These are phyloP conservation scores for Aricia agestis DNA, from an alignment of 1,140 invertebrate species.

Conservation along the genomic window DNA sequence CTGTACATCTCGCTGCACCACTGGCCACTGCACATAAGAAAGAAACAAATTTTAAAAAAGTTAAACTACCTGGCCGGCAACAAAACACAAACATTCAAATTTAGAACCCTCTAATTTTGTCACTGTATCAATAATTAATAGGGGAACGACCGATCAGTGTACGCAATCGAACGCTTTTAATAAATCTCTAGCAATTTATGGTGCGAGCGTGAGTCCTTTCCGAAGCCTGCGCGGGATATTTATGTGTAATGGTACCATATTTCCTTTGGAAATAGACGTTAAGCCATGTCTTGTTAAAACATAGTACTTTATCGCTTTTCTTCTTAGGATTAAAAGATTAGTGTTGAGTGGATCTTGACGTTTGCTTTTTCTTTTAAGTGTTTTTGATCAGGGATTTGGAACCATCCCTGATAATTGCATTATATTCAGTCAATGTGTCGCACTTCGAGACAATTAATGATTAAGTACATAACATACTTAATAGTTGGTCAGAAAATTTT, in stretches of 20 bases:
- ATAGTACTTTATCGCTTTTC: background rate
- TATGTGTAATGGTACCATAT: slow-evolving; percentile 8
- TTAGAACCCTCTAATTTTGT: background rate
- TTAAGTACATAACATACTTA: no score
- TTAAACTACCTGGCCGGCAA: background rate
- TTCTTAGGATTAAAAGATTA: background rate
- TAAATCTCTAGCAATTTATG: slow-evolving; percentile 21
- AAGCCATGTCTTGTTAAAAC: slow-evolving; percentile 3
- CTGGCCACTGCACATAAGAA: no score
- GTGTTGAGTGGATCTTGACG: background rate
- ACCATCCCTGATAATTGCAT: no score
- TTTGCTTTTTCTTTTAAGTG: background rate
- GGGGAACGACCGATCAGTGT: slow-evolving; percentile 20
- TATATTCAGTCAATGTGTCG: no score
- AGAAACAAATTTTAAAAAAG: no score
- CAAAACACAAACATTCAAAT: background rate
- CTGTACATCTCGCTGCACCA: no score
- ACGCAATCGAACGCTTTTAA: slow-evolving; percentile 23
- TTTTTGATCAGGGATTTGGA: no score
- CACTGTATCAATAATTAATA: background rate
- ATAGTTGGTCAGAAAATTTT: no score
- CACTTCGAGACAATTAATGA: no score
- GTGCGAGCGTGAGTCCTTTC: slow-evolving; percentile 13
- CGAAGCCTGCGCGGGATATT: slow-evolving; percentile 9
- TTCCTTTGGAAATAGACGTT: background rate